Evolutionary conservation across 2,888 invertebrate species (phyloP).

Genomic region (Alloplasta piceator): DNA sequence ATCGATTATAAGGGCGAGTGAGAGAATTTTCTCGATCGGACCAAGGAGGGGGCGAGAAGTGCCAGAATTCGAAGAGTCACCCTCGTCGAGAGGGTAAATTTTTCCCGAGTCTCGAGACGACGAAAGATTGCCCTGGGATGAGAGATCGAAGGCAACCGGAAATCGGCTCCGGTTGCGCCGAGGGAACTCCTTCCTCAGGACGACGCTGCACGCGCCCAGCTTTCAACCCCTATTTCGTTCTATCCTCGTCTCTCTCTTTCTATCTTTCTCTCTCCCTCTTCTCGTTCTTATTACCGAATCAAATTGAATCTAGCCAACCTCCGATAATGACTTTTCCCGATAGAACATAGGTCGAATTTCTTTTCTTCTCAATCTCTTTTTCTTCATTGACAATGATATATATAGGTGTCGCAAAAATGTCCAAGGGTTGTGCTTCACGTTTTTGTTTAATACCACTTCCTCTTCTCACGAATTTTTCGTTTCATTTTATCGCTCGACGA

Average conservation of each 20-base stretch:
- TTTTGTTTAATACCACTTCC: constrained; percentile 27
- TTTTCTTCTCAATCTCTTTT: constrained; percentile 37
- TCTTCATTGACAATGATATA: not conserved
- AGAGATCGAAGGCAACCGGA: constrained; percentile 41
- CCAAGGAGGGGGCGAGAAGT: not conserved
- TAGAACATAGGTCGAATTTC: constrained; percentile 45
- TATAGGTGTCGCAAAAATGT: not conserved
- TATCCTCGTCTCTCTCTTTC: no score
- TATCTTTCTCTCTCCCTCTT: no score
- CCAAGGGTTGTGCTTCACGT: not conserved
- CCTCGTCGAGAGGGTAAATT: not conserved
- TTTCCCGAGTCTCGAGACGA: not conserved
- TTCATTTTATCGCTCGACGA: constrained; percentile 24
- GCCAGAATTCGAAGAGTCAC: constrained; percentile 9
- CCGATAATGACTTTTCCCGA: constrained; percentile 62
- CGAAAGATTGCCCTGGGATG: not conserved
- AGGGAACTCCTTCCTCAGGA: constrained; percentile 37
- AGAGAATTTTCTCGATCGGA: constrained; percentile 17
- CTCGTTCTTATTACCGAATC: constrained; percentile 57
- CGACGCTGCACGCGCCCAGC: constrained; percentile 30
- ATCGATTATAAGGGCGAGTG: constrained; percentile 38
- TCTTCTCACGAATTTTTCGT: constrained; percentile 11
- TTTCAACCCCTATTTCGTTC: constrained; percentile 40
- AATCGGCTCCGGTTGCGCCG: constrained; percentile 46
- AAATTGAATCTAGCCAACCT: constrained; percentile 64